Percentiles rank a stretch among this genome's conserved stretches.
Evolutionary conservation across 2,797 vertebrate species (phyloP).

Genomic region (Knipowitschia caucasica): DNA sequence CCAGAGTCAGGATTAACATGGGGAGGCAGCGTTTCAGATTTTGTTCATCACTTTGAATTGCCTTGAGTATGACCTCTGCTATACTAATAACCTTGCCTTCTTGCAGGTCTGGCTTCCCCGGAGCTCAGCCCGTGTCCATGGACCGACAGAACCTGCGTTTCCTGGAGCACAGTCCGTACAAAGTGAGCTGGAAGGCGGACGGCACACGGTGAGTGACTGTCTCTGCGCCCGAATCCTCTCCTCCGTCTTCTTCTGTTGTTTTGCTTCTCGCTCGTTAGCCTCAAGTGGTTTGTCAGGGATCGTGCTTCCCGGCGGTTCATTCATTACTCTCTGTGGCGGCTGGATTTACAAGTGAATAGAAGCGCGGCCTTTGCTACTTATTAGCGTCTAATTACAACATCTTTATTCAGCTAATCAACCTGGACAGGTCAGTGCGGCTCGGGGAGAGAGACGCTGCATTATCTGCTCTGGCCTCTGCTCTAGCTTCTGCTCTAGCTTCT

Average conservation of each 20-base stretch:
- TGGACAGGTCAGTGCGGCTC: neutral
- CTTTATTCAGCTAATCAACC: slow-evolving; percentile 19
- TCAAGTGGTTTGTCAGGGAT: slow-evolving; percentile 4
- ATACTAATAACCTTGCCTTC: neutral
- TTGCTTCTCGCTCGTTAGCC: slow-evolving; percentile 10
- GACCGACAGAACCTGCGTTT: slow-evolving; percentile 92
- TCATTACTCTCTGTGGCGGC: slow-evolving; percentile 12
- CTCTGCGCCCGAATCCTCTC: too few species aligned
- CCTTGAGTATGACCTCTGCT: too few species aligned
- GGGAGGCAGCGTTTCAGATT: too few species aligned
- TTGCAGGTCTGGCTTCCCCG: slow-evolving; percentile 92
- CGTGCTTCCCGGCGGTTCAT: slow-evolving; percentile 1
- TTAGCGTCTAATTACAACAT: slow-evolving; percentile 35
- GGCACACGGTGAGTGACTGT: slow-evolving; percentile 87
- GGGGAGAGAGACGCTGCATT: slow-evolving; percentile 15
- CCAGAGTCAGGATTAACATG: too few species aligned
- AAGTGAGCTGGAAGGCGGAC: slow-evolving; percentile 99
- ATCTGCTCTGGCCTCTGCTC: neutral
- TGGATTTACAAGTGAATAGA: slow-evolving; percentile 12
- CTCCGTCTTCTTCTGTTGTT: slow-evolving; percentile 8
- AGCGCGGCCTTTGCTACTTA: slow-evolving; percentile 10
- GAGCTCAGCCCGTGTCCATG: slow-evolving; percentile 98
- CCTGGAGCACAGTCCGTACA: slow-evolving; percentile 92
- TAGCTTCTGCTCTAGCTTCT: neutral
- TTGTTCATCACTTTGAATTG: too few species aligned